These are phyloP conservation scores for Pipistrellus pipistrellus DNA, from an alignment of 2,797 vertebrate species.

Conservation along the genomic window DNA sequence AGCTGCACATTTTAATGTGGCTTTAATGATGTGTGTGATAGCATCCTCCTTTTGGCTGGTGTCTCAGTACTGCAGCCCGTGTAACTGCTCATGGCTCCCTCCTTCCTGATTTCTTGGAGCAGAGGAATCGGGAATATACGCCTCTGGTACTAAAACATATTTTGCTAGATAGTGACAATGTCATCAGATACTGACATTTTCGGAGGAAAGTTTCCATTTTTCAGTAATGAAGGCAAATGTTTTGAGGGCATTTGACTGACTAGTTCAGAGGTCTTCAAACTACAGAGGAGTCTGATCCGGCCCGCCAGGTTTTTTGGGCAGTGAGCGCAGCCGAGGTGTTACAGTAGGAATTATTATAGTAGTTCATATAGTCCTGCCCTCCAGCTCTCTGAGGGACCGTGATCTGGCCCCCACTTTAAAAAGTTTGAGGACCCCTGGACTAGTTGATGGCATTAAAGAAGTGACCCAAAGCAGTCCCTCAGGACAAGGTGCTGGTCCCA, in stretches of 20 bases:
- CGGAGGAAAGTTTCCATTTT: conserved; percentile 9
- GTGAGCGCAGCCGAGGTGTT: too few species aligned
- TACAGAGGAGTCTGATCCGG: too few species aligned
- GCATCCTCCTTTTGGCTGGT: background rate
- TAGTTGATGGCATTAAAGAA: conserved; percentile 36
- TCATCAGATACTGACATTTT: conserved; percentile 35
- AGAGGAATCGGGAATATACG: background rate
- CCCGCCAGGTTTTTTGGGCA: too few species aligned
- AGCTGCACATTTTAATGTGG: background rate
- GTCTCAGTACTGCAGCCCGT: background rate
- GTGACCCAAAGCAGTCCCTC: background rate
- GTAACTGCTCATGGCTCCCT: background rate
- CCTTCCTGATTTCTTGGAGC: background rate
- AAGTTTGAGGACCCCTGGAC: too few species aligned
- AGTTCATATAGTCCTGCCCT: too few species aligned
- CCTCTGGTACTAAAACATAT: conserved; percentile 51
- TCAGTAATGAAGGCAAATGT: background rate
- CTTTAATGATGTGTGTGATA: background rate
- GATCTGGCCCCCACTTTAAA: too few species aligned
- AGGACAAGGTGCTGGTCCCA: conserved; percentile 5
- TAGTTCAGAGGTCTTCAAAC: too few species aligned
- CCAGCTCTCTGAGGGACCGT: too few species aligned
- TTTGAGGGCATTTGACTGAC: background rate
- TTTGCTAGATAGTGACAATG: conserved; percentile 22
- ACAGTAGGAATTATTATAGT: too few species aligned